Base-by-base conservation (phyloP, 2,888 invertebrate species). In the Poecilus cupreus region DNA sequence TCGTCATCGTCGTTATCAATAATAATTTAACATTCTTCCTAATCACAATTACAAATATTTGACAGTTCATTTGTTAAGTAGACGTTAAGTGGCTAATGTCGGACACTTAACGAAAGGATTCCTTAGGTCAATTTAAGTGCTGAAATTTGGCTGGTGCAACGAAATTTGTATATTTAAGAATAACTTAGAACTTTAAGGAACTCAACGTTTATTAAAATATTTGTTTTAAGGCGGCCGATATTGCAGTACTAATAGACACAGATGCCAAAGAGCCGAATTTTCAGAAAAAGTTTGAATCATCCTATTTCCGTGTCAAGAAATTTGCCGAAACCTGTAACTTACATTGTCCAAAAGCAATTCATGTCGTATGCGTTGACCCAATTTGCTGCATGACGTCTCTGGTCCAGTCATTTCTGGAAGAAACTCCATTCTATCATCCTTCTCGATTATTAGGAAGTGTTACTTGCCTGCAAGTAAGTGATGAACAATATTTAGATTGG, bases 351-450 rank as follows among this genome's bases (percentile, higher is more conserved):
- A 91, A 90, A 84, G 91, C 92, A 0, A 89, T 92, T 49, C 83
- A 92, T 24, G 87, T 92, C 13, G 90, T 92, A 1, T 89, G 90
- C 83, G 90, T 91, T 0, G 87, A 90, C 75, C 92, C 92, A 6
- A 89, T 92, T 1, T 91, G 92, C 82, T 90, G 91, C 82, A 91
- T 91, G 88, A 90, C 91, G 13, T 91, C 91, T 2, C 85, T 92
- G 49, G 88, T 92, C 0, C 89, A 90, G 32, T 89, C 90, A 88
- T 90, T 92, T 49, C 88, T 88, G 80, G 87, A 86, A 81, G 84
- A 86, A 81, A 87, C 87, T 0, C 85, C 87, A 74, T 89, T 88
- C 87, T 89, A 89, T 80, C 88, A 89, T 84, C 89, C 89, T 6
- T 87, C 86, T 8, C 85, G 88, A 77, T 87, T 89, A 32, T 80